Evolutionary conservation across 2,888 invertebrate genomes (phyloP).

Genomic region (Latheticus oryzae): DNA sequence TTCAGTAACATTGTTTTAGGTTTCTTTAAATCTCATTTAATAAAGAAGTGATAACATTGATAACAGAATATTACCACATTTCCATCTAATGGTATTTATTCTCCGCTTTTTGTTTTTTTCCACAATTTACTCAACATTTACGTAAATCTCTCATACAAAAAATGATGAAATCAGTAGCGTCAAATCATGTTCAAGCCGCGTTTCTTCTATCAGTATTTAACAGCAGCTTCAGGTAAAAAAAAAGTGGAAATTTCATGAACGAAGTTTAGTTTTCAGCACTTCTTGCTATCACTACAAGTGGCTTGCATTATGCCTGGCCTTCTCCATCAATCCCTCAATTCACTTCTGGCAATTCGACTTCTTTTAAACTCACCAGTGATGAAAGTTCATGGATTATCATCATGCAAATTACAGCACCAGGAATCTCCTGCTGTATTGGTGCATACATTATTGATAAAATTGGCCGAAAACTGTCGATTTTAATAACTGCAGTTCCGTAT

Average conservation of each 20-base stretch:
- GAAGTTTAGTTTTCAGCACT: slow-evolving; percentile 51
- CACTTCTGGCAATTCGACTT: slow-evolving; percentile 45
- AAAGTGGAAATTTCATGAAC: too few species aligned
- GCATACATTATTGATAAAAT: slow-evolving; percentile 73
- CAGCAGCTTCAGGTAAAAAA: slow-evolving; percentile 1
- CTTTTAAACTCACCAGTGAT: slow-evolving; percentile 61
- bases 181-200: slow-evolving; percentile 4
- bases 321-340: slow-evolving; percentile 72
- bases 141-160: too few species aligned
- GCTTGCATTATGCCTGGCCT: slow-evolving; percentile 70
- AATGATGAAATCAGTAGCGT: not conserved
- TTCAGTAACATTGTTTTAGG: too few species aligned
- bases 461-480: slow-evolving; percentile 72
- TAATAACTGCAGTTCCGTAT: slow-evolving; percentile 69
- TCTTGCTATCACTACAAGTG: slow-evolving; percentile 52
- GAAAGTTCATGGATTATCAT: slow-evolving; percentile 73
- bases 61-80: too few species aligned
- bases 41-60: too few species aligned
- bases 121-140: too few species aligned
- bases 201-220: slow-evolving; percentile 11
- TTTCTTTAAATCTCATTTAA: too few species aligned
- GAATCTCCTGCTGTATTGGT: slow-evolving; percentile 71
- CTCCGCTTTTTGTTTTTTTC: too few species aligned
- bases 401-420: slow-evolving; percentile 72
- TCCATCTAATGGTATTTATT: too few species aligned